Base-by-base conservation (phyloP, 2,888 invertebrate species). In the Tachina grossa region DNA sequence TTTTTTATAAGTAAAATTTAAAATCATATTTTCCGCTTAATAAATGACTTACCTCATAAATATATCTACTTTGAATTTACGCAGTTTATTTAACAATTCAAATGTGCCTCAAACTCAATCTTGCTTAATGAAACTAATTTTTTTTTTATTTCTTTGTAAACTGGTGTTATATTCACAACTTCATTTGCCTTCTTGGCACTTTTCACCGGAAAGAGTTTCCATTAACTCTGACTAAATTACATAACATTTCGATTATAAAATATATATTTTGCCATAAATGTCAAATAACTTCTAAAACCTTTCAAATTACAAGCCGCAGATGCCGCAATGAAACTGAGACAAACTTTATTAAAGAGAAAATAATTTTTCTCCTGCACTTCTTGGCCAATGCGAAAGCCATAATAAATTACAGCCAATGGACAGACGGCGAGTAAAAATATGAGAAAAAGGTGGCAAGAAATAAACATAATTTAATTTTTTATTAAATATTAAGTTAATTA, bases 401-500 rank as follows among this genome's bases (percentile, higher is more conserved):
- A 71, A 55, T 47, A 71, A 63, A 63, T 63, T 71, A 69, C 39
- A 11, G 10, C 43, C 16, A 39, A 14, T 13, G 10, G 22, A 59
- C n/a, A 22, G 22, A n/a, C 22, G 31, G n/a, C 4, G 0, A 9
- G 31, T 5, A 22, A 53, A 49, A 53, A 45, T 63, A 65, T 65
- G 49, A 47, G 16, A 49, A 57, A 78, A 66, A 72, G 72, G 72
- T 72, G 65, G 71, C 43, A 80, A 49, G 53, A 59, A 74, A 65
- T 72, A n/a, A 41, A 72, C 57, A 74, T 66, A 66, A 66, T 80
- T 65, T 80, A 57, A 41, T 55, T 57, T 47, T 80, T 80, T 74
- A 80, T 72, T 72, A 57, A 72, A 80, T 57, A 66, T 57, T 74
- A 45, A 82, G 61, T 82, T 82, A 83, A 77, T 83, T 77, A 83